Conservation (phyloP, 1,140 invertebrate genomes). For the Nymphalis io region DNA sequence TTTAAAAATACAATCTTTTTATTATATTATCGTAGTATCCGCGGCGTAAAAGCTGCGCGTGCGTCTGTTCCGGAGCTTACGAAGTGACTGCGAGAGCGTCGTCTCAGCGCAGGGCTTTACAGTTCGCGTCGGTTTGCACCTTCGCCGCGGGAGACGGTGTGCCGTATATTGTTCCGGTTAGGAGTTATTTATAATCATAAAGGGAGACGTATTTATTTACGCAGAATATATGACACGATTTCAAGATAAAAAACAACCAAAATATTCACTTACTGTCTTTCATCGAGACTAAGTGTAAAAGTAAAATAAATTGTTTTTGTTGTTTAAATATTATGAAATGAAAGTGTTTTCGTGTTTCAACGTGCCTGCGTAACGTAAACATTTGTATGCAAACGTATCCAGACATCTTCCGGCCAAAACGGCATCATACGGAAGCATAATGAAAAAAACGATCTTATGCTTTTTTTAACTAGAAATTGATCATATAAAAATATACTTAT, state of each 20-base stretch:
- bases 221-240: conserved; percentile 74
- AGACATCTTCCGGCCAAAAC: not conserved
- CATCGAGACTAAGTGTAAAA: conserved; percentile 16
- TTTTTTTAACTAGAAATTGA: too few species aligned
- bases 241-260: conserved; percentile 47
- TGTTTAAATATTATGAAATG: conserved; percentile 31
- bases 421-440: too few species aligned
- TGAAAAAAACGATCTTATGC: not conserved
- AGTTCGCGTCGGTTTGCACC: conserved; percentile 64
- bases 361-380: conserved; percentile 20
- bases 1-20: conserved; percentile 32
- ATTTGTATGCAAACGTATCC: conserved; percentile 11
- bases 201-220: conserved; percentile 69
- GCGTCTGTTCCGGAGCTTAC: conserved; percentile 50
- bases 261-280: conserved; percentile 33
- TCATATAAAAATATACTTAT: too few species aligned
- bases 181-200: conserved; percentile 74
- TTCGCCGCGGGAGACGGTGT: conserved; percentile 69
- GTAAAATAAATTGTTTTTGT: conserved; percentile 3
- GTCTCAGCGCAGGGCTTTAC: conserved; percentile 43
- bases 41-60: conserved; percentile 52
- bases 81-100: conserved; percentile 54
- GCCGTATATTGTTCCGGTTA: conserved; percentile 75
- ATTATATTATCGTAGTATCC: conserved; percentile 50
- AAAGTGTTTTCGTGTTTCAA: conserved; percentile 11